phyloP scores from a whole-genome alignment of 1,140 invertebrate genomes.

The Lordiphosa stackelbergi region DNA sequence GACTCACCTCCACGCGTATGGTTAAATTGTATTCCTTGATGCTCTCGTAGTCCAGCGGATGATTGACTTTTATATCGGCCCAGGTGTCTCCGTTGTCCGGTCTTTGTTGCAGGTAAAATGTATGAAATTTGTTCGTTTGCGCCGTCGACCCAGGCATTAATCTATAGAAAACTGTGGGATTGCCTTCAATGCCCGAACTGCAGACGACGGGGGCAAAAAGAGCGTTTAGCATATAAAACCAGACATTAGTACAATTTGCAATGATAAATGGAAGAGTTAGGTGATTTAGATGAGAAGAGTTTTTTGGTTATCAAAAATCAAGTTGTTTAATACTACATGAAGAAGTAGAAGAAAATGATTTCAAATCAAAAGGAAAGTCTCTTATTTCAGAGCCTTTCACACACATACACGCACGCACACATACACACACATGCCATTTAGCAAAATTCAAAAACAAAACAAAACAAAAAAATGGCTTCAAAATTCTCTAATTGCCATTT shows the following conservation, averaged over 20 bases:
- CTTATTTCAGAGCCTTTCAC: slow-evolving; percentile 9
- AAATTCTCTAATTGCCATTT: slow-evolving; percentile 73
- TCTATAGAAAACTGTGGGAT: slow-evolving; percentile 95
- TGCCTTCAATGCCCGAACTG: slow-evolving; percentile 96
- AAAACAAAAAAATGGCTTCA: slow-evolving; percentile 60
- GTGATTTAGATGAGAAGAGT: slow-evolving; percentile 48
- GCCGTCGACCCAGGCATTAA: slow-evolving; percentile 96
- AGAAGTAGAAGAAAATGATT: slow-evolving; percentile 14
- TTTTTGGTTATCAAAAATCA: slow-evolving; percentile 55
- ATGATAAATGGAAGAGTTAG: background rate
- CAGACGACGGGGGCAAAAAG: slow-evolving; percentile 33
- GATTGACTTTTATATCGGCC: slow-evolving; percentile 97
- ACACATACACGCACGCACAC: slow-evolving; percentile 23
- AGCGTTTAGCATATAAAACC: background rate
- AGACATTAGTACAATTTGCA: slow-evolving; percentile 32
- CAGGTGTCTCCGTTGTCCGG: slow-evolving; percentile 93
- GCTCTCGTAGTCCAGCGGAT: slow-evolving; percentile 95
- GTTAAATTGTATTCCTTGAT: slow-evolving; percentile 97
- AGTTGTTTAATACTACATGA: slow-evolving; percentile 20
- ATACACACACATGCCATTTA: slow-evolving; percentile 44
- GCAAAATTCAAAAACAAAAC: slow-evolving; percentile 57
- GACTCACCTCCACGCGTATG: slow-evolving; percentile 93
- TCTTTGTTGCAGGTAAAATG: slow-evolving; percentile 95
- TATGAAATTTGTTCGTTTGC: slow-evolving; percentile 96
- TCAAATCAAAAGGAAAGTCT: background rate